phyloP scores from a whole-genome alignment of 2,797 vertebrate genomes.

The Basileuterus tristriatus region DNA sequence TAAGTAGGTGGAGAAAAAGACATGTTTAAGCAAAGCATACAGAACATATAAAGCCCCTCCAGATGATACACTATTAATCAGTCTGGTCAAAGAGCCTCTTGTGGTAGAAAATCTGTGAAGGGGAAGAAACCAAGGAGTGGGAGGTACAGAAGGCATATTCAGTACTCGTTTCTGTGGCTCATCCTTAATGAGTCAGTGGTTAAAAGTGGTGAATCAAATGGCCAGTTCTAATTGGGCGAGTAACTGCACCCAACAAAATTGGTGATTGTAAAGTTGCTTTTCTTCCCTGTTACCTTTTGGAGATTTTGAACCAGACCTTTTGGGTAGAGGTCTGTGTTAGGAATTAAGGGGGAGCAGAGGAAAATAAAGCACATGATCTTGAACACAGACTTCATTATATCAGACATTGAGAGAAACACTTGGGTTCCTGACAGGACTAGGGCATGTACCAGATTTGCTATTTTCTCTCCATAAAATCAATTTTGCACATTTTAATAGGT shows the following conservation, averaged over 20 bases:
- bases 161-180: neutral
- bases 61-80: neutral
- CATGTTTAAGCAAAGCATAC: neutral
- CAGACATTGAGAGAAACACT: neutral
- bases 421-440: neutral
- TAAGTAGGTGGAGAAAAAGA: neutral
- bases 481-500: conserved; percentile 18
- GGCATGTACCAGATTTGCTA: neutral
- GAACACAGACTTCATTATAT: neutral
- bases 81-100: neutral
- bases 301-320: neutral
- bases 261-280: neutral
- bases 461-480: conserved; percentile 14
- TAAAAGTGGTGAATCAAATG: neutral
- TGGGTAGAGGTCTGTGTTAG: neutral
- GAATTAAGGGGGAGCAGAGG: fast-evolving
- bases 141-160: neutral
- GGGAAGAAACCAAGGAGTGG: neutral
- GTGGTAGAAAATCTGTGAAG: neutral
- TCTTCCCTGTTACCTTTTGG: neutral
- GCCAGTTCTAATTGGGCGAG: neutral
- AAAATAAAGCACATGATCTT: neutral
- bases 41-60: neutral
- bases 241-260: neutral
- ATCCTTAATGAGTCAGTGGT: fast-evolving